A percentile compares a stretch with the other conserved stretches of the same genome.
Conservation (phyloP, 2,888 invertebrate species). For the Caenorhabditis zanzibari region DNA sequence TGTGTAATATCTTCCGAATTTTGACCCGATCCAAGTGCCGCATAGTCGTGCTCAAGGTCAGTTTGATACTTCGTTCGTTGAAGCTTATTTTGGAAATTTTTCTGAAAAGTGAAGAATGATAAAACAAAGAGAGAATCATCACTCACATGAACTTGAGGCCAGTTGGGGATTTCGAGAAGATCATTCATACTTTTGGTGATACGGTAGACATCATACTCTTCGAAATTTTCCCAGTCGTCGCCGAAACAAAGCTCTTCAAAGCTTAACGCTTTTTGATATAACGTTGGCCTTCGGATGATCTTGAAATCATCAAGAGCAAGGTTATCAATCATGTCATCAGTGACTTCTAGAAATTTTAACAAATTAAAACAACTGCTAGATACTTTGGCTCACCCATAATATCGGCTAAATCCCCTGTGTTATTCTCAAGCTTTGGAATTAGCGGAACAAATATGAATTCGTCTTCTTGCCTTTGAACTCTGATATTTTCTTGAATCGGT, state of each 20-base stretch:
- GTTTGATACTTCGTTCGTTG: background rate
- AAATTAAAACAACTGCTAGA: background rate
- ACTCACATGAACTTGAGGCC: background rate
- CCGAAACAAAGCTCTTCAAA: background rate
- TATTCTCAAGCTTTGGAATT: no score
- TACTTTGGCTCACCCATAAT: no score
- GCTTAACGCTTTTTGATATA: background rate
- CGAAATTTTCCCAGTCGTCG: background rate
- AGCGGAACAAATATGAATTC: no score
- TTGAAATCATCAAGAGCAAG: background rate
- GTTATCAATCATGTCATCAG: background rate
- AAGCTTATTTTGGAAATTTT: constrained; percentile 4
- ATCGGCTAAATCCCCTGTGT: no score
- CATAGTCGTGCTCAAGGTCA: background rate
- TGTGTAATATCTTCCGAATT: background rate
- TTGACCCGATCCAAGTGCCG: background rate
- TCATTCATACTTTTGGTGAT: constrained; percentile 23
- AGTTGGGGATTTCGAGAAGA: constrained; percentile 12
- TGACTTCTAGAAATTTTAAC: background rate
- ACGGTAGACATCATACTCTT: background rate
- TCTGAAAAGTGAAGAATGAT: constrained; percentile 1
- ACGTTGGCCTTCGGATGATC: background rate
- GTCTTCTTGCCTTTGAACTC: no score
- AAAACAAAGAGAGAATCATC: background rate
- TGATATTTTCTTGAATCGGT: no score